Base-by-base conservation (phyloP, 2,888 invertebrate genomes). In the Philonicus albiceps region DNA sequence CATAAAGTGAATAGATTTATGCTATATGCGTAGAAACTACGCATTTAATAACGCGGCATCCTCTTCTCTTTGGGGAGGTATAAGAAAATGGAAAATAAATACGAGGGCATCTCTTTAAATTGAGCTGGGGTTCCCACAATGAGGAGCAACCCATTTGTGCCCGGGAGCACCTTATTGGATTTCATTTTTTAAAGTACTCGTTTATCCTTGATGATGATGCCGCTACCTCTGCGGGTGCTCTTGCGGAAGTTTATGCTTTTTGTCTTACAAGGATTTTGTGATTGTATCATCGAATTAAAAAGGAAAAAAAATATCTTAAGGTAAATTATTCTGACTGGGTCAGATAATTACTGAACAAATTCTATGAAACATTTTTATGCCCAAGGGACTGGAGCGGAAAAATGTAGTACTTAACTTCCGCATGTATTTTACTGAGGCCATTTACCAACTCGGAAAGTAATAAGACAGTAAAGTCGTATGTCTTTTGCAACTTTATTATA, bases 1-100 rank as follows among this genome's bases (percentile, higher is more conserved):
- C 37, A 74, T 74, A 74, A 74, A 74, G 74, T 74, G 74, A 31
- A 74, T 64, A 74, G 37, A 74, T 74, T 74, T 74, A 74, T 74
- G 74, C 74, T 31, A 34, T 34, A 74, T 74, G 74, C 74, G 74
- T n/a, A 37, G 74, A 31, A 74, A 74, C 64, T 64, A 64, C 64
- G 64, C 64, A 64, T 64, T 64, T 64, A 64, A 64, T 64, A 64
- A 64, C 64, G 64, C 64, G 64, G 64, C 64, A 64, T 64, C 64
- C 11, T 27, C 64, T 22, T 27, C 64, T 22, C 64, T 64, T 64
- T 27, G 64, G 27, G 27, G 64, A 64, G 64, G 19, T 27, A 64
- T 64, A 64, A 64, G 64, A 64, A 64, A 64, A 64, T 64, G 64
- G 64, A 64, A 64, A 64, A 64, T 64, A 64, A 64, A 64, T 64